Evolutionary conservation across 30 jellyfish, hydroid and myxozoan species (phyloP), one percentile per base, ranked within the genome.

Genomic region (Cassiopea xamachana): DNA sequence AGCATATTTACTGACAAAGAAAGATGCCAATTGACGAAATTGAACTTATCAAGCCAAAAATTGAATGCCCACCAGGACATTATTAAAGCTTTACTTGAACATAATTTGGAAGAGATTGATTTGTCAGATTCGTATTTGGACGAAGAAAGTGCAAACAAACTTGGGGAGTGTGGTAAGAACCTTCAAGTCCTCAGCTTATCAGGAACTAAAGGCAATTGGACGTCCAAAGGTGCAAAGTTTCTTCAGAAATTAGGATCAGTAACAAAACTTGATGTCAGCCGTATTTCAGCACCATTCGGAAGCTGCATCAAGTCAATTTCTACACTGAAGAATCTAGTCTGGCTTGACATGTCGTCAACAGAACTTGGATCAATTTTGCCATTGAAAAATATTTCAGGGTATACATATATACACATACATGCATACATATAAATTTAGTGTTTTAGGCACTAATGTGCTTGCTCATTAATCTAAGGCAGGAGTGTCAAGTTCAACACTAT

Each of bases 261-360:
- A 59, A 67, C 62, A 68, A 49, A 47, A 14, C 89, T 87, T 78
- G 94, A 87, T 69, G 76, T 87, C 4, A 87, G 94, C 69, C 71
- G n/a, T 72, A 9, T 16, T 8, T 3, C 15, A n/a, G 18, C 47
- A 10, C 60, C 77, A 14, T 18, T 73, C 18, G 76, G 79, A 46
- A 69, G 61, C 10, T 89, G 93, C 17, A n/a, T 87, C 83, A 51
- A 50, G 7, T 73, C 86, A 4, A 88, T 93, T 19, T 78, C 93
- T 60, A 8, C 43, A 44, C 44, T 93, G 73, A 61, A 45, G 75
- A 80, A 16, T 46, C 83, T 92, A 51, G 95, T 44, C n/a, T 86
- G 89, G 93, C 90, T 92, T 81, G 93, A 86, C 75, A 47, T 92
- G 77, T 92, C 98, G 7, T 67, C 60, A 62, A 75, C 93, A 45